Percentiles rank a stretch among this genome's conserved stretches.
These are phyloP conservation scores for Pyrrhosoma nymphula DNA, from an alignment of 2,888 invertebrate genomes.

Conservation along the genomic window DNA sequence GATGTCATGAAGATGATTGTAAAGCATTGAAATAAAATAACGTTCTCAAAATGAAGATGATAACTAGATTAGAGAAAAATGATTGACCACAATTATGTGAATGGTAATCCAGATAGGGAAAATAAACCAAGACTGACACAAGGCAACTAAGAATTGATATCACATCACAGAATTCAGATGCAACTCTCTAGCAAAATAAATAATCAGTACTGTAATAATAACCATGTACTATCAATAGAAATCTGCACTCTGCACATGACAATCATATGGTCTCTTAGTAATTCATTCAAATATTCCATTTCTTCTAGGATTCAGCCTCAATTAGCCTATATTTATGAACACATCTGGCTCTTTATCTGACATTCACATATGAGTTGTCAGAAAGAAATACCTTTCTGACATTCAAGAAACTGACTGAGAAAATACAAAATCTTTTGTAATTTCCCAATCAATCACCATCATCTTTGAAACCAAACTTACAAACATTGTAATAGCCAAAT, in stretches of 20 bases:
- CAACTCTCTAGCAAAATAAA: slow-evolving; percentile 16
- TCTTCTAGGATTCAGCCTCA: slow-evolving; percentile 29
- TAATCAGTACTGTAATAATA: background rate
- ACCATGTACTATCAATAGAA: background rate
- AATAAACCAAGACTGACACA: slow-evolving; percentile 34
- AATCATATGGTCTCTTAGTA: slow-evolving; percentile 11
- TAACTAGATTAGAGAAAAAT: slow-evolving; percentile 1
- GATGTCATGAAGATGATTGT: slow-evolving; percentile 24
- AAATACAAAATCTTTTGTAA: background rate
- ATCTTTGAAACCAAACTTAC: slow-evolving; percentile 18
- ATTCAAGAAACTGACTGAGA: slow-evolving; percentile 1
- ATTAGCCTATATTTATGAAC: slow-evolving; percentile 51
- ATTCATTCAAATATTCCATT: slow-evolving; percentile 24
- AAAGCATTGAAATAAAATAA: slow-evolving; percentile 38
- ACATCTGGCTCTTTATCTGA: slow-evolving; percentile 51
- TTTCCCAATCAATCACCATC: background rate
- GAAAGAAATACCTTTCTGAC: slow-evolving; percentile 43
- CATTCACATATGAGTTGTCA: slow-evolving; percentile 24
- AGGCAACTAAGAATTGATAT: slow-evolving; percentile 7
- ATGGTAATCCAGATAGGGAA: background rate
- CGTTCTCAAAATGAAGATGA: background rate
- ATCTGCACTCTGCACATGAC: slow-evolving; percentile 44
- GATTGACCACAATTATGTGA: slow-evolving; percentile 25
- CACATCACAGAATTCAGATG: slow-evolving; percentile 6
- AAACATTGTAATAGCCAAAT: background rate